A percentile compares a stretch with the other conserved stretches of the same genome.
phyloP scores from a whole-genome alignment of 1,140 invertebrate species.

The Drosophila ogumai region DNA sequence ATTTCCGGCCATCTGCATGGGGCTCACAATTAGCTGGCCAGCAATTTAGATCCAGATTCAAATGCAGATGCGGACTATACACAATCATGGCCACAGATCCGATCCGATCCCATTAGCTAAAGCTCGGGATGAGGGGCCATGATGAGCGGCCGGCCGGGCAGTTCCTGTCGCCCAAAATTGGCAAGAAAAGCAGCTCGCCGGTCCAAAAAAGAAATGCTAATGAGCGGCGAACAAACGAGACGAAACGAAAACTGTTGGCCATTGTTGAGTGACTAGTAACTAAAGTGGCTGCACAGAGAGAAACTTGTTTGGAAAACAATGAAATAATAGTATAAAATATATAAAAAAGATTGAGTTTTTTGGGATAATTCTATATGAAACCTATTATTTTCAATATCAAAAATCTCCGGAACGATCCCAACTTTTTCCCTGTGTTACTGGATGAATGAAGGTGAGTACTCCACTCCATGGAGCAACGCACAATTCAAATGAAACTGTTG shows the following conservation, averaged over 20 bases:
- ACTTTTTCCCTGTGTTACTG: constrained; percentile 16
- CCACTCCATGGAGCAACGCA: constrained; percentile 39
- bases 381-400: background rate
- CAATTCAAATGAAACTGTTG: constrained; percentile 64
- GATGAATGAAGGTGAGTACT: constrained; percentile 25
- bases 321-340: background rate
- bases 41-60: constrained; percentile 26
- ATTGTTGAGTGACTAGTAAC: constrained; percentile 45
- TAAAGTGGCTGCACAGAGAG: constrained; percentile 15
- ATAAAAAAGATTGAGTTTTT: background rate
- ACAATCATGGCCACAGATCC: constrained; percentile 33
- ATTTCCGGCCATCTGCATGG: constrained; percentile 37
- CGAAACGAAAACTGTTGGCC: constrained; percentile 40
- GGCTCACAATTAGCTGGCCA: constrained; percentile 33
- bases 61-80: constrained; percentile 29
- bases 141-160: constrained; percentile 14
- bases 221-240: constrained; percentile 39
- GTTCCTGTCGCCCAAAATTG: constrained; percentile 47
- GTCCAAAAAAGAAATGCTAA: constrained; percentile 48
- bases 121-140: constrained; percentile 29
- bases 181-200: constrained; percentile 42
- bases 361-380: background rate
- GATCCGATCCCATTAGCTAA: constrained; percentile 37
- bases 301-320: background rate
- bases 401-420: background rate